Evolutionary conservation across 2,888 invertebrate species (phyloP), one percentile per base, ranked within the genome.

Genomic region (Diaphora mendica): DNA sequence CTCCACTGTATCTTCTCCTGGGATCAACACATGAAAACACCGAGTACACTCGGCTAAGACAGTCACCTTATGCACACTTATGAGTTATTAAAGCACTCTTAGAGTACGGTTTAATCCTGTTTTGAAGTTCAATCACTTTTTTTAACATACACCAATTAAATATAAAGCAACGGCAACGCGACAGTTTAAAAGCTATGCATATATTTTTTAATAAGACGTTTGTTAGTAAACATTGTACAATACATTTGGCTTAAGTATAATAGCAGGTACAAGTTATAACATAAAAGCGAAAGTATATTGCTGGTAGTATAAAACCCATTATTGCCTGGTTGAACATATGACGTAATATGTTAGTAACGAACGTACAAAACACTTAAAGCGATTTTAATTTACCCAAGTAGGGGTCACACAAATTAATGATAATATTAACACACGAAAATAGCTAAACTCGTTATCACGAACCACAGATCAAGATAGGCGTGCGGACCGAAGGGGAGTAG

Each of bases 221-320:
- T 42, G 42, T 59, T 70, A 70, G 70, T 70, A 59, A 70, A 62
- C 67, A 67, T 33, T 67, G 67, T 67, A 67, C 67, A 67, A 67
- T 33, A 67, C 33, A 67, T 67, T 67, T 67, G 67, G 67, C 48
- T 67, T 33, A 48, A 30, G 44, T 67, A 67, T 67, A 44, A 67
- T 20, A 44, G 44, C 67, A 67, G 30, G 15, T 42, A 67, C 30
- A 67, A 26, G 30, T 30, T 20, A 44, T 66, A 42, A 62, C 17
- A 66, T 67, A 30, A 20, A 48, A 44, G 67, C 30, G 44, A 30
- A 26, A 9, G 30, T 11, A 26, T 11, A 44, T 48, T 2, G n/a
- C 30, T 26, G 42, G 30, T 8, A 23, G 67, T 67, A 62, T 2
- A 30, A 4, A 30, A 20, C 23, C 26, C 20, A 30, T 23, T 30